A percentile compares a stretch with the other conserved stretches of the same genome.
Evolutionary conservation across 2,888 invertebrate species (phyloP).

Genomic region (Anorthoa munda): DNA sequence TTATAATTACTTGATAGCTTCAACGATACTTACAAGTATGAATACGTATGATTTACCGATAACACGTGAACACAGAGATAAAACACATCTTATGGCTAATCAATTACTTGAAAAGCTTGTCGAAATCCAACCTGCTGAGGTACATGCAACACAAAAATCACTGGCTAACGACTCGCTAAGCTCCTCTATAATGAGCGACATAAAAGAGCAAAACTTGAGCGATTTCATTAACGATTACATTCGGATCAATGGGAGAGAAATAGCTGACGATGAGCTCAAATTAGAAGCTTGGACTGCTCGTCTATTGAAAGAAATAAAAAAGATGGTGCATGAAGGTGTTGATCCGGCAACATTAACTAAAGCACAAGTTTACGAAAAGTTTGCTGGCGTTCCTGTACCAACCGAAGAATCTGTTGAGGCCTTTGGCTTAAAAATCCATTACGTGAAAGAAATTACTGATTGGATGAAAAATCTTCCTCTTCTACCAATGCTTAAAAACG

Average conservation of each 20-base stretch:
- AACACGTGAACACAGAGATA: slow-evolving; percentile 58
- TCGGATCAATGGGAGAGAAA: slow-evolving; percentile 70
- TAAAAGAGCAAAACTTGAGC: slow-evolving; percentile 70
- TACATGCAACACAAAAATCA: background rate
- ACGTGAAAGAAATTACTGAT: slow-evolving; percentile 78
- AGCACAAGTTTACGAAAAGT: slow-evolving; percentile 70
- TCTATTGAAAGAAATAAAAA: slow-evolving; percentile 75
- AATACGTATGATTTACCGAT: slow-evolving; percentile 68
- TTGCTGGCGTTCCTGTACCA: slow-evolving; percentile 68
- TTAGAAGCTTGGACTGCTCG: slow-evolving; percentile 77
- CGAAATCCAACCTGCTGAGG: slow-evolving; percentile 37
- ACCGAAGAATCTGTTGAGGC: slow-evolving; percentile 68
- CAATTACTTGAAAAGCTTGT: slow-evolving; percentile 68
- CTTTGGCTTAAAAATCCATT: slow-evolving; percentile 74
- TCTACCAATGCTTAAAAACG: slow-evolving; percentile 60
- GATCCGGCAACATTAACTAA: slow-evolving; percentile 64
- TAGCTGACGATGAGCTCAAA: slow-evolving; percentile 76
- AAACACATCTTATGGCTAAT: slow-evolving; percentile 66
- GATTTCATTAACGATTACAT: slow-evolving; percentile 78
- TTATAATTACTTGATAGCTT: slow-evolving; percentile 69
- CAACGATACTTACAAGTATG: slow-evolving; percentile 68
- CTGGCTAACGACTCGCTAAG: slow-evolving; percentile 20
- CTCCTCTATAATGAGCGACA: slow-evolving; percentile 45
- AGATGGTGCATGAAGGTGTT: slow-evolving; percentile 66
- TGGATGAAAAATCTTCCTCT: slow-evolving; percentile 81